phyloP scores from a whole-genome alignment of 2,797 vertebrate genomes.

The Neoniphon sammara region DNA sequence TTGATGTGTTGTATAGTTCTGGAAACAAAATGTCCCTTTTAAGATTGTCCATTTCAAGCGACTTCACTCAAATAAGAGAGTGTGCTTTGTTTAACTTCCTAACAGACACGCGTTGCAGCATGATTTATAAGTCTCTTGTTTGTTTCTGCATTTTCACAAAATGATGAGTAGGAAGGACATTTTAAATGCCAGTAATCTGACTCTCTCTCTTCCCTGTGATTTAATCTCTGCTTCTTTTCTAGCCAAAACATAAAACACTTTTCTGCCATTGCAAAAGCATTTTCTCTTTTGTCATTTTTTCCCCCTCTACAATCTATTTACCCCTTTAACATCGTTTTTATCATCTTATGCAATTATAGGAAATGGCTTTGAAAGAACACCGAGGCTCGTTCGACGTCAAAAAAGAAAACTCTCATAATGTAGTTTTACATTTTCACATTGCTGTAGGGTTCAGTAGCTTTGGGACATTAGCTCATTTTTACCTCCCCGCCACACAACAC shows the following conservation, averaged over 20 bases:
- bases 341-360: constrained; percentile 51
- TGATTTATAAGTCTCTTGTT: constrained; percentile 44
- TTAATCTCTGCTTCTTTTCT: constrained; percentile 39
- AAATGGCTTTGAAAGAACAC: constrained; percentile 48
- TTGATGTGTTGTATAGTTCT: neutral
- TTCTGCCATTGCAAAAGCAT: constrained; percentile 50
- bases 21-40: neutral
- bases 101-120: constrained; percentile 22
- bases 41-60: neutral
- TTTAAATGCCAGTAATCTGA: constrained; percentile 46
- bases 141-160: constrained; percentile 44
- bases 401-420: constrained; percentile 23
- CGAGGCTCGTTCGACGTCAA: constrained; percentile 11
- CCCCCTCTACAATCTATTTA: constrained; percentile 33
- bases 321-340: constrained; percentile 39
- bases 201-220: constrained; percentile 23
- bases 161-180: constrained; percentile 45
- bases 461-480: constrained; percentile 33
- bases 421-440: constrained; percentile 17
- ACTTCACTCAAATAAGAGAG: constrained; percentile 20
- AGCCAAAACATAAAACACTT: constrained; percentile 45
- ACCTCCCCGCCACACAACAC: constrained; percentile 21
- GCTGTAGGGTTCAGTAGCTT: constrained; percentile 16
- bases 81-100: constrained; percentile 28
- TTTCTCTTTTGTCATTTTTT: constrained; percentile 49